These are phyloP conservation scores for Zaprionus obscuricornis DNA, from an alignment of 2,888 invertebrate genomes.

Conservation along the genomic window DNA sequence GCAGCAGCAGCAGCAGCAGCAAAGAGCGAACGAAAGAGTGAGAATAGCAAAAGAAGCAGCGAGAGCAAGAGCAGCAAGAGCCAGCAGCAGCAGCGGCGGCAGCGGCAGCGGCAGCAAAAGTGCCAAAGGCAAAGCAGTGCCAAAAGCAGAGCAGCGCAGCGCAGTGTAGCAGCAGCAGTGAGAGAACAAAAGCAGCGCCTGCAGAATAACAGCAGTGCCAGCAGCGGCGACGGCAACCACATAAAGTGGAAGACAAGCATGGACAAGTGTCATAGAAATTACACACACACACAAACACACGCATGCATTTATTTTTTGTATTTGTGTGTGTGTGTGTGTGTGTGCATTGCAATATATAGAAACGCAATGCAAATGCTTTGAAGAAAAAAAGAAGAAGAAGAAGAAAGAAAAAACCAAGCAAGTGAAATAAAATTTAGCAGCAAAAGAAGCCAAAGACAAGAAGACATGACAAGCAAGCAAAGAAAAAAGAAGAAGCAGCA, in stretches of 20 bases:
- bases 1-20: too few species aligned
- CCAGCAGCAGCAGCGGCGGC: slow-evolving; percentile 14
- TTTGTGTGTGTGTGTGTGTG: slow-evolving; percentile 5
- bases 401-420: slow-evolving; percentile 73
- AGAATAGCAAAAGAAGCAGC: too few species aligned
- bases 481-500: slow-evolving; percentile 12
- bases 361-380: too few species aligned
- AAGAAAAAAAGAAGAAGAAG: slow-evolving; percentile 42
- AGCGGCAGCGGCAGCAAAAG: not conserved
- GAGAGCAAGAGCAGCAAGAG: too few species aligned
- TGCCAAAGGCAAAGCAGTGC: slow-evolving; percentile 13
- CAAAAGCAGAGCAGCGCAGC: too few species aligned
- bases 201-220: slow-evolving; percentile 5
- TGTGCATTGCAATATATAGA: too few species aligned
- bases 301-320: too few species aligned
- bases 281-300: too few species aligned
- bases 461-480: slow-evolving; percentile 27
- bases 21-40: too few species aligned
- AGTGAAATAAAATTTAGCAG: slow-evolving; percentile 64
- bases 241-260: slow-evolving; percentile 77
- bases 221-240: slow-evolving; percentile 49
- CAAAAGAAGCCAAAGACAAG: slow-evolving; percentile 44
- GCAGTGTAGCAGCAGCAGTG: too few species aligned
- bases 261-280: slow-evolving; percentile 77
- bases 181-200: not conserved